Percentiles rank a stretch among this genome's conserved stretches.
These are phyloP conservation scores for Paradisaea rubra DNA, from an alignment of 2,113 vertebrate species.

Conservation along the genomic window DNA sequence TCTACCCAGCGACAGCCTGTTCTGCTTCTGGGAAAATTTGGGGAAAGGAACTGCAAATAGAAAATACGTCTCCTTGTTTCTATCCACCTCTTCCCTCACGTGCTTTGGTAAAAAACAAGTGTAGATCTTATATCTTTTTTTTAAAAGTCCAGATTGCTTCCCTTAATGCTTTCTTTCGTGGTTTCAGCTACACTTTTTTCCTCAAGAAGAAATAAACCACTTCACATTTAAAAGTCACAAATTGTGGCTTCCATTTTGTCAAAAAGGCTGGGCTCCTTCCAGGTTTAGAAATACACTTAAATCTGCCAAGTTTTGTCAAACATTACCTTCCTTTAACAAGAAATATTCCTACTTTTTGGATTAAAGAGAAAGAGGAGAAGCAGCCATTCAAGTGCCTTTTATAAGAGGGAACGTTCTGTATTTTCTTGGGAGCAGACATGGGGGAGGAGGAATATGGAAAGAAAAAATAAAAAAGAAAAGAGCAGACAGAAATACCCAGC, in stretches of 20 bases:
- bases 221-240: conserved; percentile 62
- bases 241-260: conserved; percentile 62
- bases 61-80: conserved; percentile 34
- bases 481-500: conserved; percentile 2
- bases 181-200: conserved; percentile 37
- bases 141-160: conserved; percentile 3
- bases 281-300: conserved; percentile 57
- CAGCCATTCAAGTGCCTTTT: conserved; percentile 34
- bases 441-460: conserved; percentile 6
- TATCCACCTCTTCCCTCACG: not conserved
- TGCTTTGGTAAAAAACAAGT: not conserved
- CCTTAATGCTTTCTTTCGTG: conserved; percentile 45
- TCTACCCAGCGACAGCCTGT: conserved; percentile 23
- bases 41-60: conserved; percentile 40
- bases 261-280: conserved; percentile 53
- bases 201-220: conserved; percentile 39
- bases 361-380: not conserved
- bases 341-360: conserved; percentile 40
- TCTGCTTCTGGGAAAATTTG: conserved; percentile 42
- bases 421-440: conserved; percentile 18
- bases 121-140: not conserved
- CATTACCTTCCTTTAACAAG: conserved; percentile 52
- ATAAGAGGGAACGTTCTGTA: not conserved
- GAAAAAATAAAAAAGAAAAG: not conserved
- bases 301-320: conserved; percentile 67